Evolutionary conservation across 1,140 invertebrate genomes (phyloP).

Genomic region (Nautilus pompilius): DNA sequence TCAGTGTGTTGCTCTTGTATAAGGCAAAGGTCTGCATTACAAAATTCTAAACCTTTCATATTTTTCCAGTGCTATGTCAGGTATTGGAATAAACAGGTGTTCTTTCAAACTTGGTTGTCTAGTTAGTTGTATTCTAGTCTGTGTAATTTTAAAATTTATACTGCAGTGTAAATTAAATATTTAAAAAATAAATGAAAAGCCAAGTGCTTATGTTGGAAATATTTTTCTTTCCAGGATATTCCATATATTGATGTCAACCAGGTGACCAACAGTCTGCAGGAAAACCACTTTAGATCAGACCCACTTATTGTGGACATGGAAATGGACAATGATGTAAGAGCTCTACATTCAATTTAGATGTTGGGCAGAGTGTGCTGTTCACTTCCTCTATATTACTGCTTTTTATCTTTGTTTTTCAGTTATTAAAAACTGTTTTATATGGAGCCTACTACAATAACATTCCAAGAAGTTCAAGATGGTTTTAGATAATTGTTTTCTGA

Average conservation of each 20-base stretch:
- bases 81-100: too few relatives aligned
- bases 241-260: constrained; percentile 29
- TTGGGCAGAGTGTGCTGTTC: neutral
- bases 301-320: constrained; percentile 46
- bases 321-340: constrained; percentile 42
- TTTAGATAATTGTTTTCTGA: too few relatives aligned
- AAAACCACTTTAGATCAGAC: constrained; percentile 35
- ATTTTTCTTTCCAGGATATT: constrained; percentile 37
- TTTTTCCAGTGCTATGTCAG: too few relatives aligned
- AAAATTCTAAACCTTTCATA: too few relatives aligned
- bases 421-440: too few relatives aligned
- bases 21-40: too few relatives aligned
- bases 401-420: neutral
- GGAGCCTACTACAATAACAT: too few relatives aligned
- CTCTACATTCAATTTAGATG: neutral
- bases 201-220: neutral
- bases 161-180: neutral
- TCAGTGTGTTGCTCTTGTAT: too few relatives aligned
- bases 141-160: neutral
- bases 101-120: too few relatives aligned
- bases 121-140: too few relatives aligned
- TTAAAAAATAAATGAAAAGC: neutral
- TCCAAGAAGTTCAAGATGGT: too few relatives aligned
- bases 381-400: neutral
- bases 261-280: constrained; percentile 42